Evolutionary conservation across 2,888 invertebrate species (phyloP).

Genomic region (Dryomyza anilis): DNA sequence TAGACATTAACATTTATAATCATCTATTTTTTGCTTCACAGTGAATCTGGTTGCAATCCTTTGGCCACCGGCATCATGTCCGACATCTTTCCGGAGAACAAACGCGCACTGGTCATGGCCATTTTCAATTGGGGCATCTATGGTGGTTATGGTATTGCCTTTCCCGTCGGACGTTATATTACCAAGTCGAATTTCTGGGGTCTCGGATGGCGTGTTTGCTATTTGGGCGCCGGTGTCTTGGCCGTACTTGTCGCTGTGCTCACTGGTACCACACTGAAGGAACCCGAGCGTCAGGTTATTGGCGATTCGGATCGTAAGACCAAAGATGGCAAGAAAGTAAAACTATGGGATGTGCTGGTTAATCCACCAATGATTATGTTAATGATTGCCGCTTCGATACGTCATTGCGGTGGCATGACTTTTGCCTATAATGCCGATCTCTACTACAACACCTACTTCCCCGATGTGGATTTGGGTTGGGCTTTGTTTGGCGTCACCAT

Average conservation of each 20-base stretch:
- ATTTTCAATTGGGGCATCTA: constrained; percentile 97
- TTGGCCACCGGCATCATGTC: constrained; percentile 83
- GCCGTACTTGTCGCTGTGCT: constrained; percentile 74
- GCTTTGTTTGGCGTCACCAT: constrained; percentile 89
- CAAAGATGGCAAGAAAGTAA: constrained; percentile 64
- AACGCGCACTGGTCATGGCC: constrained; percentile 86
- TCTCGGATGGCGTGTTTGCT: constrained; percentile 83
- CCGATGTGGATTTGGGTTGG: constrained; percentile 88
- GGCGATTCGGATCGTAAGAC: constrained; percentile 67
- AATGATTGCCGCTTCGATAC: constrained; percentile 84
- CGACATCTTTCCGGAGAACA: constrained; percentile 79
- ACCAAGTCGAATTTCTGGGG: constrained; percentile 76
- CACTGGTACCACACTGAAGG: constrained; percentile 76
- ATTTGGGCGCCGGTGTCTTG: constrained; percentile 78
- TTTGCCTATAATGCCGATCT: constrained; percentile 91
- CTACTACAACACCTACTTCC: constrained; percentile 86
- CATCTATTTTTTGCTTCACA: constrained; percentile 41
- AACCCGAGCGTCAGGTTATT: constrained; percentile 77
- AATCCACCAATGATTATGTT: constrained; percentile 80
- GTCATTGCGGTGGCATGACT: constrained; percentile 88
- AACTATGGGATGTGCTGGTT: constrained; percentile 76
- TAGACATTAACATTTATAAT: not conserved
- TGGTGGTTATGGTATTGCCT: constrained; percentile 90
- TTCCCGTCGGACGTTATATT: constrained; percentile 87
- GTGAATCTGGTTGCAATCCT: constrained; percentile 88